phyloP scores from a whole-genome alignment of 2,888 invertebrate genomes.

The Axea sp. region DNA sequence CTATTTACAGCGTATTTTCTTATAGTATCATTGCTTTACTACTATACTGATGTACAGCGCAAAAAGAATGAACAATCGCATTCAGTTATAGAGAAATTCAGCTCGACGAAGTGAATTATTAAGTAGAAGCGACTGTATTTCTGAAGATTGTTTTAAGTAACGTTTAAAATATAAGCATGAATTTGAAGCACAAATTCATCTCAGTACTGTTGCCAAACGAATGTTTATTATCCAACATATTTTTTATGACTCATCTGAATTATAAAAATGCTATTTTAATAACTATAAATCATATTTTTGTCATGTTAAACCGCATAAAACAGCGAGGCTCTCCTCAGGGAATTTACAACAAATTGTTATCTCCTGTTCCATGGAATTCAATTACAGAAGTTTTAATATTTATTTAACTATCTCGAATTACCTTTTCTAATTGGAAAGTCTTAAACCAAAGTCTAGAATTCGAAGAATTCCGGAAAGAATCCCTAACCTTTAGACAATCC shows the following conservation, averaged over 20 bases:
- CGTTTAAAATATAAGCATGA: neutral
- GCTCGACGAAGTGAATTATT: constrained; percentile 3
- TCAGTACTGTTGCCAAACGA: no score
- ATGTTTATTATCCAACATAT: no score
- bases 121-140: constrained; percentile 1
- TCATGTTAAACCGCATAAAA: no score
- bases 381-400: no score
- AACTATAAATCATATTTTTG: no score
- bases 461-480: constrained; percentile 11
- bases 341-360: no score
- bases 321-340: no score
- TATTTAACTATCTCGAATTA: neutral
- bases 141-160: neutral
- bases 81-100: constrained; percentile 14
- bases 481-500: neutral
- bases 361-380: no score
- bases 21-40: constrained; percentile 21
- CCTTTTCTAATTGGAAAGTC: constrained; percentile 17
- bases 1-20: constrained; percentile 34
- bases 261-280: no score
- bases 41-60: neutral
- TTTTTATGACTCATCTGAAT: no score
- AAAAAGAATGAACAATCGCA: constrained; percentile 18
- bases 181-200: no score
- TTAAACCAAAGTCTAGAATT: constrained; percentile 24